A percentile compares a stretch with the other conserved stretches of the same genome.
Conservation (phyloP, 2,113 vertebrate genomes). For the Nibea albiflora region DNA sequence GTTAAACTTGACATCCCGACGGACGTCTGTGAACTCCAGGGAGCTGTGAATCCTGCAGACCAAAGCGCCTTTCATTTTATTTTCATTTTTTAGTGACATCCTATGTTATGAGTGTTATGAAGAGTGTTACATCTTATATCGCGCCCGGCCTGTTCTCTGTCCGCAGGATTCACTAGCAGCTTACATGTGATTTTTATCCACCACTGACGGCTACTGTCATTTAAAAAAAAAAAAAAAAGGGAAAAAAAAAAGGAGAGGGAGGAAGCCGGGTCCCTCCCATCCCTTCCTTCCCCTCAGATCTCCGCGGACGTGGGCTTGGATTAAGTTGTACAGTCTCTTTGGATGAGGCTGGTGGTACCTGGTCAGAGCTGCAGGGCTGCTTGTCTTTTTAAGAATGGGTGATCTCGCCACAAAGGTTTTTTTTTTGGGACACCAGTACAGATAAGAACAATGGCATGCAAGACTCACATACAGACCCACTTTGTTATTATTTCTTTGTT, state of each 20-base stretch:
- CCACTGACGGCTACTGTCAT: conserved; percentile 45
- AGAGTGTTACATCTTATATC: background rate
- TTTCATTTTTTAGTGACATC: conserved; percentile 24
- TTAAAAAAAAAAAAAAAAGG: too few relatives aligned
- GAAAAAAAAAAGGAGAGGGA: background rate
- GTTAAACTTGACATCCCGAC: conserved; percentile 58
- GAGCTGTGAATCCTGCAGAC: conserved; percentile 69
- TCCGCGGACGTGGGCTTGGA: conserved; percentile 47
- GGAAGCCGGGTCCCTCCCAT: background rate
- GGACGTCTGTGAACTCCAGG: conserved; percentile 61
- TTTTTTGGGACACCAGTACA: conserved; percentile 73
- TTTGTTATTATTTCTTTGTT: conserved; percentile 44
- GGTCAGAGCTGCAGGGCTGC: conserved; percentile 67
- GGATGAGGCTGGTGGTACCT: conserved; percentile 75
- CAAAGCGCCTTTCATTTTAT: background rate
- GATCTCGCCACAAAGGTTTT: conserved; percentile 54
- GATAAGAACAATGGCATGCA: conserved; percentile 83
- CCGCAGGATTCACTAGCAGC: conserved; percentile 71
- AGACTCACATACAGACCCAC: conserved; percentile 81
- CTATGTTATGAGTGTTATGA: background rate
- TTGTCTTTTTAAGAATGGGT: conserved; percentile 63
- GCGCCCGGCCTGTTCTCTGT: conserved; percentile 12
- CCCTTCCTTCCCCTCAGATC: conserved; percentile 24
- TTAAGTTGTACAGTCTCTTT: conserved; percentile 74
- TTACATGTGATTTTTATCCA: conserved; percentile 29